Conservation (phyloP, 1,140 invertebrate species). For the Atta texana region DNA sequence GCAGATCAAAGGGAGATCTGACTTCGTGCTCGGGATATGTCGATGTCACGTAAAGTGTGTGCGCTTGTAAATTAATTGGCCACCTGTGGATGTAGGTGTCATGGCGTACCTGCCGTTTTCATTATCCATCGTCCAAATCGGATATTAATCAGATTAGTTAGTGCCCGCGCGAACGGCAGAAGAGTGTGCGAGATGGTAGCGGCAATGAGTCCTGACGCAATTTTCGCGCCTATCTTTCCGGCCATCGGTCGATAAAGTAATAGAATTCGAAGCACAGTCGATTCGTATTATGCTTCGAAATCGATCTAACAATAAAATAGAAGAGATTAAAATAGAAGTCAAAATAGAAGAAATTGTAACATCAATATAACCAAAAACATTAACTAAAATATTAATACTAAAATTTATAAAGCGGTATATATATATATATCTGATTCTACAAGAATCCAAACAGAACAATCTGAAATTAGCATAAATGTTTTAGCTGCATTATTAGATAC, state of each 20-base stretch:
- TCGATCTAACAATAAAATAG: neutral
- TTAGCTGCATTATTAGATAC: no score
- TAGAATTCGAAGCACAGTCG: conserved; percentile 11
- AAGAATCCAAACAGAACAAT: neutral
- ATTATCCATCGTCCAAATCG: conserved; percentile 70
- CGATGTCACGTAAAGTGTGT: conserved; percentile 76
- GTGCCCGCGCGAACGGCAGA: conserved; percentile 31
- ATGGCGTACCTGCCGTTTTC: conserved; percentile 66
- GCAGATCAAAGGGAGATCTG: conserved; percentile 68
- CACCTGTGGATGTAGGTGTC: conserved; percentile 74
- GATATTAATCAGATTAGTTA: conserved; percentile 75
- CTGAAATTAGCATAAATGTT: neutral
- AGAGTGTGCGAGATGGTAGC: neutral
- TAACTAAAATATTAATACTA: neutral
- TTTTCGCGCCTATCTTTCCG: conserved; percentile 51
- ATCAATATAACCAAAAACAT: neutral
- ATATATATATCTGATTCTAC: neutral
- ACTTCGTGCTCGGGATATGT: conserved; percentile 73
- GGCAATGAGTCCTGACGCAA: conserved; percentile 39
- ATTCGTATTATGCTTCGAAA: conserved; percentile 44
- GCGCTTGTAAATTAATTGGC: conserved; percentile 78
- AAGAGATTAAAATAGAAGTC: neutral
- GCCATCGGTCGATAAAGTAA: conserved; percentile 17
- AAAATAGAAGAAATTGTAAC: neutral
- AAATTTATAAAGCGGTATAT: neutral